phyloP scores from a whole-genome alignment of 2,113 vertebrate genomes.

The Oryzias woworae region DNA sequence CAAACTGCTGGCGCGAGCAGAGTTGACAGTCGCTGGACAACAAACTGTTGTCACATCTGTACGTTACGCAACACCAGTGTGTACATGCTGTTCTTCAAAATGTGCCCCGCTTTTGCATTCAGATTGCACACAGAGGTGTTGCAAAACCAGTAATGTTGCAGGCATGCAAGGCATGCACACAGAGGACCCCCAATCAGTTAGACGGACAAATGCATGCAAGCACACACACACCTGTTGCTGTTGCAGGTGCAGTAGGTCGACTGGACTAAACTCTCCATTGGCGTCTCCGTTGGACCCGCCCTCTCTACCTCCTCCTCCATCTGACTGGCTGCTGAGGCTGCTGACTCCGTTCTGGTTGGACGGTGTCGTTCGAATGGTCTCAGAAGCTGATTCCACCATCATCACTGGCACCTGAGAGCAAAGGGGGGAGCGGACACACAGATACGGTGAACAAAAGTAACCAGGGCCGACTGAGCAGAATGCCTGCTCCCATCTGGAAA shows the following conservation, averaged over 20 bases:
- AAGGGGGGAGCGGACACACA: slow-evolving; percentile 7
- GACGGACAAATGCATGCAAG: background rate
- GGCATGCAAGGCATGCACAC: slow-evolving; percentile 5
- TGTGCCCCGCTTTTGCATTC: slow-evolving; percentile 5
- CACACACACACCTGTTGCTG: slow-evolving; percentile 89
- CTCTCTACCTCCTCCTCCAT: slow-evolving; percentile 84
- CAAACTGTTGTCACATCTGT: slow-evolving; percentile 44
- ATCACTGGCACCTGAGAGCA: slow-evolving; percentile 88
- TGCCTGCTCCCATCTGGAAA: slow-evolving; percentile 39
- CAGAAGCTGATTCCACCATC: slow-evolving; percentile 99
- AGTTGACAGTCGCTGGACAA: slow-evolving; percentile 35
- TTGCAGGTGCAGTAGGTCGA: slow-evolving; percentile 96
- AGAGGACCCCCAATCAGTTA: background rate
- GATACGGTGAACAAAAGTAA: slow-evolving; percentile 45
- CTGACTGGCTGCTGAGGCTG: slow-evolving; percentile 92
- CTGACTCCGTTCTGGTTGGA: slow-evolving; percentile 95
- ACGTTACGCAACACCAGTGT: slow-evolving; percentile 35
- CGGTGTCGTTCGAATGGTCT: slow-evolving; percentile 96
- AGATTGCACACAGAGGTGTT: slow-evolving; percentile 32
- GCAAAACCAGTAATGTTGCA: slow-evolving; percentile 33
- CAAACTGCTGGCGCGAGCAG: slow-evolving; percentile 26
- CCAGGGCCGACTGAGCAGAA: slow-evolving; percentile 51
- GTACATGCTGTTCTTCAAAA: slow-evolving; percentile 42
- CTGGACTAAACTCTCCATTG: slow-evolving; percentile 94
- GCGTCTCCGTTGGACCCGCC: slow-evolving; percentile 82